phyloP scores from a whole-genome alignment of 2,113 vertebrate species.

The Ammodytes dubius region DNA sequence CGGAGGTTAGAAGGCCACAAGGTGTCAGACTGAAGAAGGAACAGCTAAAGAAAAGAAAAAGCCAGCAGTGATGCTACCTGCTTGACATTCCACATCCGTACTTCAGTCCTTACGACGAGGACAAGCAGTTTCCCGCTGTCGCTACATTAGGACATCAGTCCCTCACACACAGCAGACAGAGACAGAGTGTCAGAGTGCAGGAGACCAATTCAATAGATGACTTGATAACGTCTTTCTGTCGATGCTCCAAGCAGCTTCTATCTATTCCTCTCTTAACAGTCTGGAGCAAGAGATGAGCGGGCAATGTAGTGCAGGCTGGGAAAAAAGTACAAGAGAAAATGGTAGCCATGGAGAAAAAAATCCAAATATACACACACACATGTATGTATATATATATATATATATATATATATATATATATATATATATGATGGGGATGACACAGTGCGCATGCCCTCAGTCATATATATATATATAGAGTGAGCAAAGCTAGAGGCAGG shows the following conservation, averaged over 20 bases:
- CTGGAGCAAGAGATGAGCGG: constrained; percentile 38
- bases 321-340: constrained; percentile 4
- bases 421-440: too few species aligned
- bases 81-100: constrained; percentile 52
- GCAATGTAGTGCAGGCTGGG: constrained; percentile 11
- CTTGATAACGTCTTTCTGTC: constrained; percentile 54
- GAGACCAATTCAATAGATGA: constrained; percentile 51
- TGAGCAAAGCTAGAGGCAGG: constrained; percentile 39
- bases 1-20: constrained; percentile 36
- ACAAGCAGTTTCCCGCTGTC: constrained; percentile 39
- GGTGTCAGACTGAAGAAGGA: constrained; percentile 34
- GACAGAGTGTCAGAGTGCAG: constrained; percentile 43
- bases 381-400: too few species aligned
- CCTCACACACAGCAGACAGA: constrained; percentile 8
- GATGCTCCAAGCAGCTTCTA: constrained; percentile 47
- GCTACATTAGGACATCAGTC: constrained; percentile 42
- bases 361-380: constrained; percentile 29
- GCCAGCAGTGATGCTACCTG: constrained; percentile 22
- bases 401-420: constrained; percentile 13
- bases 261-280: constrained; percentile 50
- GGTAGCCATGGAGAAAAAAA: constrained; percentile 17
- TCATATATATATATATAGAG: constrained; percentile 14
- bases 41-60: neutral
- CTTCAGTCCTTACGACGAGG: constrained; percentile 26
- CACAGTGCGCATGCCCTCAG: too few species aligned